Conservation (phyloP, 2,888 invertebrate genomes). For the Lydus trimaculatus region DNA sequence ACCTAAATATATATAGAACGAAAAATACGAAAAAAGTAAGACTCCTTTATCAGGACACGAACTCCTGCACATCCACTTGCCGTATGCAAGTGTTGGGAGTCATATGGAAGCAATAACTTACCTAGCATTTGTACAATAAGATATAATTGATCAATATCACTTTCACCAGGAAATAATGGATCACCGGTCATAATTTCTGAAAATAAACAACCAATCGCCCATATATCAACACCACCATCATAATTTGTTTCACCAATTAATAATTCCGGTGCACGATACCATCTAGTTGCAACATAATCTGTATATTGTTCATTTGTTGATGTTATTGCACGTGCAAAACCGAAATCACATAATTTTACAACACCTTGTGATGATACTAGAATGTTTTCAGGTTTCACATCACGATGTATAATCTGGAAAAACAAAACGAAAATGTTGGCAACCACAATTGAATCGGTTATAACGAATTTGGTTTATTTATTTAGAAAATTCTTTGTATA, state of each 20-base stretch:
- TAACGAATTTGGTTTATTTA: no score
- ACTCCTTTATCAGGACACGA: no score
- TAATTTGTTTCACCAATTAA: conserved; percentile 81
- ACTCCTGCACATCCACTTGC: no score
- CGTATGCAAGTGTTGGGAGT: no score
- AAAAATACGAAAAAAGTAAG: no score
- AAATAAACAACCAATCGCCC: conserved; percentile 86
- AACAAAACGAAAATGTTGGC: neutral
- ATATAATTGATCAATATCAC: conserved; percentile 88
- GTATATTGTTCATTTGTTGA: conserved; percentile 78
- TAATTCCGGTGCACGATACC: conserved; percentile 89
- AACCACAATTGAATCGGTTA: no score
- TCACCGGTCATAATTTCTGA: conserved; percentile 88
- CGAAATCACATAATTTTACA: conserved; percentile 91
- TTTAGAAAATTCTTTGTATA: no score
- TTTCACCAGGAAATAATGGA: conserved; percentile 87
- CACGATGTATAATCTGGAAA: conserved; percentile 82
- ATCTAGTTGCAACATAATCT: conserved; percentile 86
- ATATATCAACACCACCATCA: conserved; percentile 81
- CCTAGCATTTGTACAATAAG: conserved; percentile 82
- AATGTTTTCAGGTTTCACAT: conserved; percentile 90
- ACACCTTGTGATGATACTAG: conserved; percentile 81
- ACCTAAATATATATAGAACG: conserved; percentile 51
- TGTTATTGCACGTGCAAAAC: conserved; percentile 80
- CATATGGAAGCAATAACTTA: conserved; percentile 47